Base-by-base conservation (phyloP, 2,113 vertebrate genomes). In the Pongo pygmaeus region DNA sequence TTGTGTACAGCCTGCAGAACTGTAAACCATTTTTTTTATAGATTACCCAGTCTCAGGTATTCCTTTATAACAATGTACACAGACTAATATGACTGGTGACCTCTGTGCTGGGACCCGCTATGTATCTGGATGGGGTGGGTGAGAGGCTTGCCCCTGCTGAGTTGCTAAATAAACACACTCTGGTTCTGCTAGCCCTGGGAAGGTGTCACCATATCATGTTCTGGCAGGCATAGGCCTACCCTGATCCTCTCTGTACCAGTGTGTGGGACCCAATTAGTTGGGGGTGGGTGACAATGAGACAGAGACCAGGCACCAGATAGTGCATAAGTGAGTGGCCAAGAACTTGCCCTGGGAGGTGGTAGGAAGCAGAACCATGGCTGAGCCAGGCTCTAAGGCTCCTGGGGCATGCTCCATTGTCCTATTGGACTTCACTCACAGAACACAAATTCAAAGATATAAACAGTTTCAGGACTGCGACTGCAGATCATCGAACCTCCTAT, bases 201-300 rank as follows among this genome's bases (percentile, higher is more conserved):
- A 50, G 43, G 55, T 10, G 2, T 55, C 43, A 40, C 23, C 12
- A 59, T 8, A 2, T 46, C 43, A 10, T n/a, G 0, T 43, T 52
- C 30, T 84, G 94, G 43, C 50, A 84, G 2, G 12, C 0, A 1
- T 10, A n/a, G 4, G 20, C 40, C n/a, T 35, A 25, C 10, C 18
- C 23, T 61, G 14, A 57, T n/a, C 20, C 8, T 70, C 64, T 50
- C 11, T 74, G 25, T 72, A 13, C 46, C 17, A 13, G 64, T 2
- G 1, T 5, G 7, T 3, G 59, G 30, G 18, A 55, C 32, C 40
- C 18, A 38, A n/a, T 72, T 16, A 14, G 6, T 35, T 11, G 0
- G 40, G 5, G 1, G 27, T 20, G 30, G 35, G 72, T 16, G 46
- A 9, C 18, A 40, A 77, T 23, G 27, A 80, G 23, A 30, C 17